Percentiles rank a stretch among this genome's conserved stretches.
Conservation (phyloP, 2,888 invertebrate species). For the Pollenia griseotomentosa region DNA sequence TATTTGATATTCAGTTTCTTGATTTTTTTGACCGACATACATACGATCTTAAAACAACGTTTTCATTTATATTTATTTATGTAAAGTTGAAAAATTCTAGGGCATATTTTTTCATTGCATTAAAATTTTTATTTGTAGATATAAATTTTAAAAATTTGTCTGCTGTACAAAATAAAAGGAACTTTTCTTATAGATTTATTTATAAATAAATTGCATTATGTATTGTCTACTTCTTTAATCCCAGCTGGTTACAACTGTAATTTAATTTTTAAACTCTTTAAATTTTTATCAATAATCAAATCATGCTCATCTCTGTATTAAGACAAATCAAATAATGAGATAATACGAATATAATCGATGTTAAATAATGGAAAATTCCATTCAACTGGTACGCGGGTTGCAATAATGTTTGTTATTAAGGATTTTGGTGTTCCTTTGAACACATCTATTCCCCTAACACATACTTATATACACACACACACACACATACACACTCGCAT, state of each 20-base stretch:
- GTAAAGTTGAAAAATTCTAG: no score
- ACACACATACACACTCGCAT: conserved; percentile 8
- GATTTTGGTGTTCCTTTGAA: conserved; percentile 43
- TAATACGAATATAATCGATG: conserved; percentile 51
- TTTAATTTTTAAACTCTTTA: conserved; percentile 15
- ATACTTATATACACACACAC: neutral
- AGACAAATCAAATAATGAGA: conserved; percentile 48
- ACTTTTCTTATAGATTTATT: no score
- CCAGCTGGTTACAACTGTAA: neutral
- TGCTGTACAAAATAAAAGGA: no score
- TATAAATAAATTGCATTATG: no score
- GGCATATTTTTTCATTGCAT: no score
- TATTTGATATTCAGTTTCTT: no score
- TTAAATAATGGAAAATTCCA: conserved; percentile 55
- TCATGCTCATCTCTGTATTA: conserved; percentile 10
- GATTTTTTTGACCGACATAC: no score
- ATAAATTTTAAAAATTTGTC: no score
- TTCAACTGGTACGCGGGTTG: conserved; percentile 45
- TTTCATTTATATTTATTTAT: no score
- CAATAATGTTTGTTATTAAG: conserved; percentile 44
- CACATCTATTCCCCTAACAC: neutral
- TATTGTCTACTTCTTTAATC: neutral
- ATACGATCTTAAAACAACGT: no score
- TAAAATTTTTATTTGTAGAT: no score
- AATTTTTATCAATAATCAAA: conserved; percentile 17